These are phyloP conservation scores for Oscheius myriophilus DNA, from an alignment of 2,888 invertebrate species.

Conservation along the genomic window DNA sequence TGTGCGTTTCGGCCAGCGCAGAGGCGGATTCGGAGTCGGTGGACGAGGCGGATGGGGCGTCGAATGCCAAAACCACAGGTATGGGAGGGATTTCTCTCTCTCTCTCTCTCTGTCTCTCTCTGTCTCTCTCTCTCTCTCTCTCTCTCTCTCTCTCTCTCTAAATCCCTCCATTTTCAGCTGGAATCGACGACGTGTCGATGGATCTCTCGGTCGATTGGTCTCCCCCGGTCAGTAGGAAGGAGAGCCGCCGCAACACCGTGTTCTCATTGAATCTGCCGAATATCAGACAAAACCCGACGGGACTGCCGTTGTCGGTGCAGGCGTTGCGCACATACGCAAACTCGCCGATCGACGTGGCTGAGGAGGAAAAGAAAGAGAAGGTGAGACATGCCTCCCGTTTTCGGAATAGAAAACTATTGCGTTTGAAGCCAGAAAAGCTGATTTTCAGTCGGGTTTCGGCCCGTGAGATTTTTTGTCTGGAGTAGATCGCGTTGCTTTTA, in stretches of 20 bases:
- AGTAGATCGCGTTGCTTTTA: too few relatives aligned
- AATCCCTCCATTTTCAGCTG: conserved; percentile 38
- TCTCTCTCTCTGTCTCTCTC: too few relatives aligned
- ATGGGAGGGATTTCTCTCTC: too few relatives aligned
- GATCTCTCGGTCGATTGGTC: conserved; percentile 65
- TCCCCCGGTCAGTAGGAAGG: conserved; percentile 54
- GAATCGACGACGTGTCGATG: conserved; percentile 56
- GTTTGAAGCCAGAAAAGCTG: too few relatives aligned
- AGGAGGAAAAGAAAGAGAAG: conserved; percentile 61
- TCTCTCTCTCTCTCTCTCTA: too few relatives aligned
- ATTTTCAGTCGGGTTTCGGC: too few relatives aligned
- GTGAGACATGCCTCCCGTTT: conserved; percentile 24
- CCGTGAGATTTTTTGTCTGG: too few relatives aligned
- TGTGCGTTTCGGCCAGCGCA: conserved; percentile 25
- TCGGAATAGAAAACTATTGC: background rate
- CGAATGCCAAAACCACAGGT: background rate
- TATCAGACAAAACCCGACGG: conserved; percentile 33
- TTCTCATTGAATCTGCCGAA: conserved; percentile 47
- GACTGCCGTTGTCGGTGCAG: conserved; percentile 52
- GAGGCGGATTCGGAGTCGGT: conserved; percentile 12
- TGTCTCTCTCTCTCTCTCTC: too few relatives aligned
- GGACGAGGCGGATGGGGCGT: conserved; percentile 27
- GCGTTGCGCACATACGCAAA: conserved; percentile 54
- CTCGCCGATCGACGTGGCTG: conserved; percentile 53
- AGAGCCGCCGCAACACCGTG: conserved; percentile 60